Evolutionary conservation across 2,113 vertebrate species (phyloP).

Genomic region (Tetrax tetrax): DNA sequence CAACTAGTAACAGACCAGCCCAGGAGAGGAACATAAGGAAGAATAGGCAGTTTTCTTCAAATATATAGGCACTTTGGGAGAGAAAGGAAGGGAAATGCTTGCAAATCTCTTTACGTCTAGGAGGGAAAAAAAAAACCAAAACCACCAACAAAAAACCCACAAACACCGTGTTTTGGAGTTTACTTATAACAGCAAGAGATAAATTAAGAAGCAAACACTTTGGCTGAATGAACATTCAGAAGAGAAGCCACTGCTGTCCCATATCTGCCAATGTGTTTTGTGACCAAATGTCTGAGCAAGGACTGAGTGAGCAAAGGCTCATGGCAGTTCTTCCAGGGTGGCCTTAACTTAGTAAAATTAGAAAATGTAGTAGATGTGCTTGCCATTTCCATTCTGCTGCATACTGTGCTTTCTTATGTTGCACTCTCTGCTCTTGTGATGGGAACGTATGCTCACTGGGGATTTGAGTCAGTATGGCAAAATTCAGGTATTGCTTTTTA

Average conservation of each 20-base stretch:
- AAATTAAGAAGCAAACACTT: neutral
- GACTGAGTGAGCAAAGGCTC: rapidly evolving
- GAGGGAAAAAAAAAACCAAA: neutral
- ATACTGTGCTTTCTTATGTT: neutral
- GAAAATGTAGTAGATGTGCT: neutral
- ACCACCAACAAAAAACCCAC: neutral
- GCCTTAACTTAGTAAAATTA: neutral
- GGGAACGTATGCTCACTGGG: neutral
- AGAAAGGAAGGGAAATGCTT: neutral
- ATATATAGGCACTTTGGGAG: neutral
- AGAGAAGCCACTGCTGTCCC: neutral
- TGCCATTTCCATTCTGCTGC: neutral
- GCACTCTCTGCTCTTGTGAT: neutral
- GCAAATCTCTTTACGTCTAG: neutral
- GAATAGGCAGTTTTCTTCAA: neutral
- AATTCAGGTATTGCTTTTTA: neutral
- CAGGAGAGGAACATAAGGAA: neutral
- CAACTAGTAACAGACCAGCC: neutral
- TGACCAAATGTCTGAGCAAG: neutral
- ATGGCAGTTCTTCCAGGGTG: neutral
- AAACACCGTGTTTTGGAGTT: neutral
- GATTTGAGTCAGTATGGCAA: neutral
- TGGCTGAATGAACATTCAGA: neutral
- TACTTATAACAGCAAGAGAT: neutral
- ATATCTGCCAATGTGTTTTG: neutral